These are phyloP conservation scores for Rhinichthys klamathensis DNA, from an alignment of 2,113 vertebrate genomes.

Conservation along the genomic window DNA sequence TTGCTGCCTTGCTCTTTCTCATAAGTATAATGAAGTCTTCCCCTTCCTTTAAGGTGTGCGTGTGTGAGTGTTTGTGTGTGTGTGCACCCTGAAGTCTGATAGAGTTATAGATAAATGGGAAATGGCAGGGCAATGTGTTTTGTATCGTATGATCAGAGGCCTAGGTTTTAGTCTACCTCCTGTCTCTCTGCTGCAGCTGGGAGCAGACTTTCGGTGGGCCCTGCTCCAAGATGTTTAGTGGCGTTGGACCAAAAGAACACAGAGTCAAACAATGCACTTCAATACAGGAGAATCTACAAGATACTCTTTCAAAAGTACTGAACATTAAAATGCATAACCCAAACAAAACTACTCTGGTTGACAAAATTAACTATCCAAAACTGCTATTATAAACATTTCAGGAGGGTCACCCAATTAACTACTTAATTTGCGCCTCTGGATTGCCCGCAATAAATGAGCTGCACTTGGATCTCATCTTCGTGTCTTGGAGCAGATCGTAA, in stretches of 20 bases:
- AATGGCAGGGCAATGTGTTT: slow-evolving; percentile 44
- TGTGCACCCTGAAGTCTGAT: neutral
- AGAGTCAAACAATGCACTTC: slow-evolving; percentile 3
- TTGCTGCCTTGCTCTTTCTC: slow-evolving; percentile 67
- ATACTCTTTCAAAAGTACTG: neutral
- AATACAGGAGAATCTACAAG: neutral
- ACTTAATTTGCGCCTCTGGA: neutral
- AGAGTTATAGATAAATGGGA: slow-evolving; percentile 49
- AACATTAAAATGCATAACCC: neutral
- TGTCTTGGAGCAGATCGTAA: too few relatives aligned
- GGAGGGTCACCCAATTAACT: neutral
- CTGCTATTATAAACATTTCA: neutral
- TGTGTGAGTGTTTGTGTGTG: slow-evolving; percentile 10
- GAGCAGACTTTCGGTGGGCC: neutral
- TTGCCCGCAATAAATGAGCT: too few relatives aligned
- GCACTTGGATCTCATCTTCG: too few relatives aligned
- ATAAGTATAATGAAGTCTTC: slow-evolving; percentile 74
- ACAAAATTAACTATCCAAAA: neutral
- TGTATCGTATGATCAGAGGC: slow-evolving; percentile 30
- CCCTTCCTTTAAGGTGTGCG: slow-evolving; percentile 46
- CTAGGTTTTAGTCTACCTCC: slow-evolving; percentile 1
- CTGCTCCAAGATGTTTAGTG: slow-evolving; percentile 19
- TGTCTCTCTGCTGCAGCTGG: neutral
- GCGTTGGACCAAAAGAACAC: slow-evolving; percentile 19
- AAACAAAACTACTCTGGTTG: neutral